Conservation (phyloP, 2,797 vertebrate genomes). For the Macroramphosus scolopax region DNA sequence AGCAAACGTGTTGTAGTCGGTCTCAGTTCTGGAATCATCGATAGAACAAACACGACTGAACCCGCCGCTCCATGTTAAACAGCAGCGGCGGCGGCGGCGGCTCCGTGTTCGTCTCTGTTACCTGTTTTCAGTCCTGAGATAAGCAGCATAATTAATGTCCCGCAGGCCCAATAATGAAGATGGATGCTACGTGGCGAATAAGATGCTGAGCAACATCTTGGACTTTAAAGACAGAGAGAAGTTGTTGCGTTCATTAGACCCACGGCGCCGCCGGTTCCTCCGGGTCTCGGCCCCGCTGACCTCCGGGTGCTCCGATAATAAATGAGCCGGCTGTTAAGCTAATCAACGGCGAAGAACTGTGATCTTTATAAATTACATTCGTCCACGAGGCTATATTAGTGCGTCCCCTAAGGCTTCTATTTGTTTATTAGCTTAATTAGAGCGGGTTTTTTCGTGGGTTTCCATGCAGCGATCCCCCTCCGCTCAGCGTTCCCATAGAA, state of each 20-base stretch:
- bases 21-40: too few species aligned
- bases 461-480: conserved; percentile 39
- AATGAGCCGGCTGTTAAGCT: conserved; percentile 41
- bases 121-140: conserved; percentile 38
- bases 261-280: conserved; percentile 29
- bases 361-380: conserved; percentile 61
- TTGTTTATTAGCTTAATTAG: conserved; percentile 76
- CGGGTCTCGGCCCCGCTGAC: conserved; percentile 43
- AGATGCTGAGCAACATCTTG: conserved; percentile 32
- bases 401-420: conserved; percentile 55
- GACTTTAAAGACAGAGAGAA: conserved; percentile 39
- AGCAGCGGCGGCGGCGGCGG: too few species aligned
- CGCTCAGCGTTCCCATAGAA: conserved; percentile 33
- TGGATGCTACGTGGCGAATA: conserved; percentile 31
- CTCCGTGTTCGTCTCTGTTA: too few species aligned
- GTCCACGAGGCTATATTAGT: conserved; percentile 40
- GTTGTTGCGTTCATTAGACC: conserved; percentile 53
- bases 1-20: too few species aligned
- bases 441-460: conserved; percentile 48
- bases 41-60: too few species aligned
- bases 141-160: conserved; percentile 57
- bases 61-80: too few species aligned
- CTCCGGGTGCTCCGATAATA: conserved; percentile 45
- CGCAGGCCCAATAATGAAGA: conserved; percentile 51
- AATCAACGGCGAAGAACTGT: conserved; percentile 59